Evolutionary conservation across 2,113 vertebrate genomes (phyloP), one percentile per base, ranked within the genome.

Genomic region (Nanorana parkeri): DNA sequence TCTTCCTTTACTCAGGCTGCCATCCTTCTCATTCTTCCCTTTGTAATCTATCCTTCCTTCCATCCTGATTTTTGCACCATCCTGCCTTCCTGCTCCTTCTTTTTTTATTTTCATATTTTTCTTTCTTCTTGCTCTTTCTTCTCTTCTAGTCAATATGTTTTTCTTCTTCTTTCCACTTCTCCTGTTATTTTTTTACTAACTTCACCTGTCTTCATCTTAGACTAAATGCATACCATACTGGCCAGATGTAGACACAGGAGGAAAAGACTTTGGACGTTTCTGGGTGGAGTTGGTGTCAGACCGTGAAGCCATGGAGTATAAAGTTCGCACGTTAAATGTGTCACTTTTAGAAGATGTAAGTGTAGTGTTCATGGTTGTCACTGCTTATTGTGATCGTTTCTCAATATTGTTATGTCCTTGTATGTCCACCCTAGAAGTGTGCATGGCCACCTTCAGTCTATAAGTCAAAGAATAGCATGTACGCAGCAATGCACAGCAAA

Each of bases 161-260:
- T 41, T 10, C 10, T 10, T 1, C 41, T 32, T 32, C 41, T 41
- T 41, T 10, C 5, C 8, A 41, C 20, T 20, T 11, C 29, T 15
- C 19, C 29, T 17, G 23, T 74, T 0, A 0, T 32, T 32, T 36
- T 84, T 55, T 29, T 3, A n/a, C 29, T 55, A 29, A n/a, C 23
- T 28, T 6, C 82, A 73, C 63, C 52, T 15, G 5, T 32, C 29
- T 17, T 10, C 13, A 83, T 85, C 74, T 2, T 85, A 99, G 97
- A 99, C 95, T 87, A 99, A 99, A 78, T 99, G 97, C 54, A 95
- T 98, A 24, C 95, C 96, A 0, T 99, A 99, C 88, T 99, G 97
- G 97, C 96, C 97, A 0, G 94, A 95, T 0, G 2, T 61, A 51
- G 85, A 92, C 4, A 71, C n/a, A 23, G 19, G 19, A 5, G 87